phyloP scores from a whole-genome alignment of 2,113 vertebrate genomes.

The Cacatua alba region DNA sequence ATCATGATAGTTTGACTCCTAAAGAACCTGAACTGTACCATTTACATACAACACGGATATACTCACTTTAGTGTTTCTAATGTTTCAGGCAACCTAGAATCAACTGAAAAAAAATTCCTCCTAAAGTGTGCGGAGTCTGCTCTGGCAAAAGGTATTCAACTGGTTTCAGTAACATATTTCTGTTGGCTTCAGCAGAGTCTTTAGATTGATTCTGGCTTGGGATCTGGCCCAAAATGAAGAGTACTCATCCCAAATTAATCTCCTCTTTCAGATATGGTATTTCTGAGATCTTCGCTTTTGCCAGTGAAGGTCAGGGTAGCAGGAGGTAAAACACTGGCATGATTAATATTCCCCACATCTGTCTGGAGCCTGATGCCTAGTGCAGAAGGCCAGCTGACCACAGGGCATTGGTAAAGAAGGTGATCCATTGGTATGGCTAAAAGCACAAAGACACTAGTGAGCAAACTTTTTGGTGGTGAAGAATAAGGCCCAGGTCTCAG shows the following conservation, averaged over 20 bases:
- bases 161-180: background rate
- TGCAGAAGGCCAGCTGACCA: slow-evolving; percentile 24
- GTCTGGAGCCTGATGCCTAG: background rate
- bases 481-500: background rate
- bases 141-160: background rate
- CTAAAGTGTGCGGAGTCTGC: background rate
- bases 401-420: background rate
- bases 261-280: background rate
- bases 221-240: background rate
- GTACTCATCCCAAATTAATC: background rate
- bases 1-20: background rate
- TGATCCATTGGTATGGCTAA: background rate
- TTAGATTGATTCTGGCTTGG: background rate
- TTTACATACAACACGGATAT: background rate
- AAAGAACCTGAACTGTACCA: background rate
- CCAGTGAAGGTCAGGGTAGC: slow-evolving; percentile 16
- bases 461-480: background rate
- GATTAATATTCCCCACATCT: slow-evolving; percentile 44
- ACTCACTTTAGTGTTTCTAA: background rate
- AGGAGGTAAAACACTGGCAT: background rate
- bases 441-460: background rate
- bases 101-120: background rate
- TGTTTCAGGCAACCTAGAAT: background rate
- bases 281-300: slow-evolving; percentile 9
- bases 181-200: background rate